Conservation (phyloP, 2,797 vertebrate species). For the Orestias chungarensis region DNA sequence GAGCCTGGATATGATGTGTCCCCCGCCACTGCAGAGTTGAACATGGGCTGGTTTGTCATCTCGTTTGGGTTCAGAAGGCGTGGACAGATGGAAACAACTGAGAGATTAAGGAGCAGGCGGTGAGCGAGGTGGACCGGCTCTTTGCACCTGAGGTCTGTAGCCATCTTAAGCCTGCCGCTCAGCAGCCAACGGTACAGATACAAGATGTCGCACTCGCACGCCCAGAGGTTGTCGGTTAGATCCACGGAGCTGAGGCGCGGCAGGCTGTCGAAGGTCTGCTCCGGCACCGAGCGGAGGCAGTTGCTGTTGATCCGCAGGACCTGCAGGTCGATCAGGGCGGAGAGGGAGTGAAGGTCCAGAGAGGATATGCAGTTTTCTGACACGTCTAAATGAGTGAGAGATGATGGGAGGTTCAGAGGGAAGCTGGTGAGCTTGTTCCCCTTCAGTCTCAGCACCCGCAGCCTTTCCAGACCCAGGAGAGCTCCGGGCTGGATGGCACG, state of each 20-base stretch:
- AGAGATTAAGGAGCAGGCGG: slow-evolving; percentile 77
- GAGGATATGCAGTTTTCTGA: slow-evolving; percentile 80
- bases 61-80: slow-evolving; percentile 60
- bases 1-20: slow-evolving; percentile 2
- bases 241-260: slow-evolving; percentile 71
- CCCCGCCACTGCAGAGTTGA: slow-evolving; percentile 2
- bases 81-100: slow-evolving; percentile 77
- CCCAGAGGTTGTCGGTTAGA: slow-evolving; percentile 80
- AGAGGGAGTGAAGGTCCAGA: slow-evolving; percentile 73
- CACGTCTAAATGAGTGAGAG: slow-evolving; percentile 78
- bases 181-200: slow-evolving; percentile 82
- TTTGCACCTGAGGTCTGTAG: slow-evolving; percentile 76
- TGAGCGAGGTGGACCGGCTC: slow-evolving; percentile 78
- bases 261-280: slow-evolving; percentile 75
- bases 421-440: slow-evolving; percentile 77
- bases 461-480: slow-evolving; percentile 66
- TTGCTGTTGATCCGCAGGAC: slow-evolving; percentile 82
- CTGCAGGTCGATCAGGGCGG: slow-evolving; percentile 77
- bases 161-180: slow-evolving; percentile 69
- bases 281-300: slow-evolving; percentile 79
- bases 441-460: slow-evolving; percentile 75
- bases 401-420: slow-evolving; percentile 73
- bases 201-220: slow-evolving; percentile 81
- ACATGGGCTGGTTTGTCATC: slow-evolving; percentile 16
- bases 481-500: slow-evolving; percentile 80